These are phyloP conservation scores for Bostrychus sinensis DNA, from an alignment of 2,113 vertebrate genomes.

Conservation along the genomic window DNA sequence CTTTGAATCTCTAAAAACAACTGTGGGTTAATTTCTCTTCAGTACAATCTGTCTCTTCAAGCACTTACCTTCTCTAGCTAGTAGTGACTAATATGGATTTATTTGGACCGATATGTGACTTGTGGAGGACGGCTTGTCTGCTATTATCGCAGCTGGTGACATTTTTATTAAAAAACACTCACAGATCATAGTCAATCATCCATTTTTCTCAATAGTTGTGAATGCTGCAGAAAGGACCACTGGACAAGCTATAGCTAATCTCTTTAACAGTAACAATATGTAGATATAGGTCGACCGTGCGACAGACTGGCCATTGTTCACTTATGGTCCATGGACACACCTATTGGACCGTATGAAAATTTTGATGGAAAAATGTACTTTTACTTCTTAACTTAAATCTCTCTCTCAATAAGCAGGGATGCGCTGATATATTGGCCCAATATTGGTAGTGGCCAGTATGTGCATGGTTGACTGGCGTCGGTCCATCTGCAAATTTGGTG, in stretches of 20 bases:
- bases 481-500: no score
- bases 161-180: constrained; percentile 23
- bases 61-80: not conserved
- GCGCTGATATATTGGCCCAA: no score
- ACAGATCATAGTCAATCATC: constrained; percentile 16
- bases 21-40: not conserved
- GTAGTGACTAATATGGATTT: constrained; percentile 12
- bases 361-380: no score
- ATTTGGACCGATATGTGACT: constrained; percentile 4
- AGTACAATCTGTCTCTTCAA: not conserved
- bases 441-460: no score
- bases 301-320: no score
- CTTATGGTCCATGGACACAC: no score
- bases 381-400: no score
- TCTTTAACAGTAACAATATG: constrained; percentile 6
- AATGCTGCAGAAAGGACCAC: not conserved
- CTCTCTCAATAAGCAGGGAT: no score
- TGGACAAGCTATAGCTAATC: constrained; percentile 13
- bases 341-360: no score
- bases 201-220: constrained; percentile 9
- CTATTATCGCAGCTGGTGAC: constrained; percentile 35
- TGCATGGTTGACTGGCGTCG: no score
- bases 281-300: no score
- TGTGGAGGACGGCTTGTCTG: not conserved
- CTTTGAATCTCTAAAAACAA: not conserved